Conservation (phyloP, 2,113 vertebrate species). For the Loxodonta africana region DNA sequence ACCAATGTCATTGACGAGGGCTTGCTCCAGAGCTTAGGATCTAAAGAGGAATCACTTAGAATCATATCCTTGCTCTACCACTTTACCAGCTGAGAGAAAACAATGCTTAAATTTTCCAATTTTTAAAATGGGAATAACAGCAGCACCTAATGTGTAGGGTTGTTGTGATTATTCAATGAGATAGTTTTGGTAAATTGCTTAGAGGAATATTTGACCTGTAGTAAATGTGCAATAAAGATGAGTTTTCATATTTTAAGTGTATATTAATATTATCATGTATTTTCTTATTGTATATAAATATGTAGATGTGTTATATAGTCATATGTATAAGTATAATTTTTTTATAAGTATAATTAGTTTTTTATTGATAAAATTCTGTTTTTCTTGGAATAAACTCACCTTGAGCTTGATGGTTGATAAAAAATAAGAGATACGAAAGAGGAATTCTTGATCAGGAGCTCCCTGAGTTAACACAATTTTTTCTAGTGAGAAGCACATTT, state of each 20-base stretch:
- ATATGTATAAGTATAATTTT: background rate
- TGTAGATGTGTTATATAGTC: background rate
- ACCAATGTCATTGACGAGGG: background rate
- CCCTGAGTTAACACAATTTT: background rate
- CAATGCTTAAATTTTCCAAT: background rate
- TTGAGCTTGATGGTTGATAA: background rate
- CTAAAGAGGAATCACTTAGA: background rate
- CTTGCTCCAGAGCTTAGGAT: background rate
- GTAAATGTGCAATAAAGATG: background rate
- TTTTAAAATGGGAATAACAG: background rate
- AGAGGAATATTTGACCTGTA: background rate
- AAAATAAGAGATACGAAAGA: background rate
- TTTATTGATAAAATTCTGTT: background rate
- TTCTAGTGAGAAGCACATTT: background rate
- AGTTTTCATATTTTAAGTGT: background rate
- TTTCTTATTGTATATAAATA: background rate
- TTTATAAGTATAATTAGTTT: background rate
- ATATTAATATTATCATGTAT: background rate
- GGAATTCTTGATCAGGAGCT: background rate
- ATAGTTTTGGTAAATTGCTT: constrained; percentile 5
- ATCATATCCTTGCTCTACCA: background rate
- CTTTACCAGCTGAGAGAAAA: background rate
- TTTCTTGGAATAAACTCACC: background rate
- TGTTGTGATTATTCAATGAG: background rate
- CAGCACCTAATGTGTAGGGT: background rate